Evolutionary conservation across 2,888 invertebrate species (phyloP).

Genomic region (Odontothrips loti): DNA sequence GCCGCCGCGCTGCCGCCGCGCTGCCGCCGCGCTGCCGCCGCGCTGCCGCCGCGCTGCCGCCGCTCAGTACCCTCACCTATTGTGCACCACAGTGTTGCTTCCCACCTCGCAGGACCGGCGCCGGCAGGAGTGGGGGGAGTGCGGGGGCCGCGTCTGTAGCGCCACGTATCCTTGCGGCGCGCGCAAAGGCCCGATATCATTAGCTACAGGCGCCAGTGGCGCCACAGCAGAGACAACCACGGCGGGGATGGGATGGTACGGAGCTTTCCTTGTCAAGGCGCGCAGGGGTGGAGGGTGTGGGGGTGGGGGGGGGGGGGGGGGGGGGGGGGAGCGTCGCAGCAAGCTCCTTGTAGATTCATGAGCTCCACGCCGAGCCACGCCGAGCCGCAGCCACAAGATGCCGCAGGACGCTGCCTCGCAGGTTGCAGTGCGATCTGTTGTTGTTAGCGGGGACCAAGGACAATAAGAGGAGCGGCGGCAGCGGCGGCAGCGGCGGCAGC

Average conservation of each 20-base stretch:
- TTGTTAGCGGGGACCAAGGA: too few relatives aligned
- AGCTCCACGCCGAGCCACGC: neutral
- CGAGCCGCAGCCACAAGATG: too few relatives aligned
- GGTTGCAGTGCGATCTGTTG: too few relatives aligned
- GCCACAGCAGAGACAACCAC: neutral
- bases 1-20: neutral
- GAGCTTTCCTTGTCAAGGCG: neutral
- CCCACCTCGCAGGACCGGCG: too few relatives aligned
- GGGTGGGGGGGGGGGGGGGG: neutral
- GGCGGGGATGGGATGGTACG: neutral
- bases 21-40: neutral
- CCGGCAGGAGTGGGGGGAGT: neutral
- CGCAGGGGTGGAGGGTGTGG: neutral
- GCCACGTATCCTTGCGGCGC: neutral
- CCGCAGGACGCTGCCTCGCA: too few relatives aligned
- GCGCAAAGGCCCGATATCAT: slow-evolving; percentile 15
- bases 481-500: too few relatives aligned
- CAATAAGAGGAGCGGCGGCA: too few relatives aligned
- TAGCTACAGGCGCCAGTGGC: slow-evolving; percentile 25
- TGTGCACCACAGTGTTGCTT: neutral
- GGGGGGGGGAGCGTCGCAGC: neutral
- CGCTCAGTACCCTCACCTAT: neutral
- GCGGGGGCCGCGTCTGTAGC: too few relatives aligned
- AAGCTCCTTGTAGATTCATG: slow-evolving; percentile 5
- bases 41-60: neutral